Evolutionary conservation across 1,140 invertebrate genomes (phyloP).

Genomic region (Drosophila kurseongensis): DNA sequence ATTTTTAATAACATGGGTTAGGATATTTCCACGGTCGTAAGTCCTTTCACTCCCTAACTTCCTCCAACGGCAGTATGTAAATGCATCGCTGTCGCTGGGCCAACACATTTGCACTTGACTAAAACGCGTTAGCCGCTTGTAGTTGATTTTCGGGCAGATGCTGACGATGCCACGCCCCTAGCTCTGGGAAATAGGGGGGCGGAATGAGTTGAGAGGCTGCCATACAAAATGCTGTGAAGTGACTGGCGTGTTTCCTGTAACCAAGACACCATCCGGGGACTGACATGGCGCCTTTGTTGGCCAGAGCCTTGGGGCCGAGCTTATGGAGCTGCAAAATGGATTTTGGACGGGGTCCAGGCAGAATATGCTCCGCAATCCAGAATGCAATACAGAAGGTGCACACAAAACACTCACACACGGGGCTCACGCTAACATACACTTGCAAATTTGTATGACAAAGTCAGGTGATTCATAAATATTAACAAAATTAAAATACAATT

Average conservation of each 20-base stretch:
- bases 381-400: slow-evolving; percentile 28
- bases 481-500: no score
- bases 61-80: slow-evolving; percentile 41
- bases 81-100: slow-evolving; percentile 43
- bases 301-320: slow-evolving; percentile 43
- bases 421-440: slow-evolving; percentile 12
- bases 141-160: slow-evolving; percentile 40
- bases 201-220: slow-evolving; percentile 1
- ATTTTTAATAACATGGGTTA: background rate
- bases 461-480: background rate
- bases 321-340: slow-evolving; percentile 66
- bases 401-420: slow-evolving; percentile 1
- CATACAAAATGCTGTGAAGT: slow-evolving; percentile 46
- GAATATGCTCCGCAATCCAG: slow-evolving; percentile 19
- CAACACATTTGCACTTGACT: slow-evolving; percentile 58
- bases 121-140: slow-evolving; percentile 34
- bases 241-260: slow-evolving; percentile 46
- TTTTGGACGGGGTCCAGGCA: slow-evolving; percentile 40
- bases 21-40: background rate
- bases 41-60: background rate
- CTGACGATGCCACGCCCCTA: slow-evolving; percentile 13
- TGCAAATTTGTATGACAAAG: background rate
- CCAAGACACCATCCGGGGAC: slow-evolving; percentile 30
- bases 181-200: background rate
- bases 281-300: slow-evolving; percentile 47